These are phyloP conservation scores for Tyria jacobaeae DNA, from an alignment of 2,888 invertebrate species.

Conservation along the genomic window DNA sequence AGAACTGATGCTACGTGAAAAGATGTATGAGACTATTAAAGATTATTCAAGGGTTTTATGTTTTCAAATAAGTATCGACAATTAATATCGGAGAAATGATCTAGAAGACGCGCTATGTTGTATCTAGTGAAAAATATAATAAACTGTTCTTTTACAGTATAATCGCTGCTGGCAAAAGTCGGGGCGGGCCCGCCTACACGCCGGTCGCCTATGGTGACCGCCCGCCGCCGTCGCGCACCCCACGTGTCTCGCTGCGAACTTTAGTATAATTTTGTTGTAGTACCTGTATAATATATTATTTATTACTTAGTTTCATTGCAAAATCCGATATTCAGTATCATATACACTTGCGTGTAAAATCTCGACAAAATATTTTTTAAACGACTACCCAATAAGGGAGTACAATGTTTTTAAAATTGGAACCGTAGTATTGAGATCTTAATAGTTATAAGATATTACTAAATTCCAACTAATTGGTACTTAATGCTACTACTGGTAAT, in stretches of 20 bases:
- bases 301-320: not conserved
- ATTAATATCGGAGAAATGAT: slow-evolving; percentile 14
- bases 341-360: no score
- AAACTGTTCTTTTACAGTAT: slow-evolving; percentile 51
- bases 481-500: no score
- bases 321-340: not conserved
- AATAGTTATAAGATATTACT: no score
- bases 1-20: not conserved
- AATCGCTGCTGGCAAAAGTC: slow-evolving; percentile 43
- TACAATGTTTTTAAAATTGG: no score
- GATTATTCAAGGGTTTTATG: not conserved
- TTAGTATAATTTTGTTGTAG: slow-evolving; percentile 3
- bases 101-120: slow-evolving; percentile 25
- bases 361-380: no score
- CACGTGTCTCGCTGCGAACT: slow-evolving; percentile 53
- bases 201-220: slow-evolving; percentile 75
- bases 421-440: no score
- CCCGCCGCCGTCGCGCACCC: slow-evolving; percentile 57
- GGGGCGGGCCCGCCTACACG: slow-evolving; percentile 68
- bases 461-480: no score
- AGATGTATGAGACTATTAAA: not conserved
- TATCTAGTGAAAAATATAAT: slow-evolving; percentile 33
- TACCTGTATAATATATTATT: no score
- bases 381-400: no score
- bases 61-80: not conserved